Evolutionary conservation across 30 jellyfish, hydroid and myxozoan species (phyloP).

Genomic region (Hydractinia echinata): DNA sequence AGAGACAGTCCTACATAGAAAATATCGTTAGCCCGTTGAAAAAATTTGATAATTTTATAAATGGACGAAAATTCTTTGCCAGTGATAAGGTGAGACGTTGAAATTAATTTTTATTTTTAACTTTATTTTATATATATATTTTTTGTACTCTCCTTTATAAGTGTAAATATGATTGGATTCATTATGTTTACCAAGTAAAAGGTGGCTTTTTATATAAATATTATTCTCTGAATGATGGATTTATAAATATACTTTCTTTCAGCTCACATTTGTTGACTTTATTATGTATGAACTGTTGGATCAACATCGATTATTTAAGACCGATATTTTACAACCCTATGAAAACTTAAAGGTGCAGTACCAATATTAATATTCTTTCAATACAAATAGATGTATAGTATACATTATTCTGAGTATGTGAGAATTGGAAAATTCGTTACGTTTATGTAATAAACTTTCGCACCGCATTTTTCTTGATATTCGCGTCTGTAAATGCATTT

Average conservation of each 20-base stretch:
- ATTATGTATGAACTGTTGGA: constrained; percentile 26
- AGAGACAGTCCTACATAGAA: not conserved
- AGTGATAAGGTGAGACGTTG: not conserved
- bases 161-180: no score
- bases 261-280: constrained; percentile 31
- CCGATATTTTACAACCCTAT: not conserved
- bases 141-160: no score
- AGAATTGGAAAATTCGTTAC: not conserved
- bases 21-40: not conserved
- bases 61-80: constrained; percentile 6
- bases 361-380: not conserved
- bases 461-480: not conserved
- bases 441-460: not conserved
- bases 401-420: not conserved
- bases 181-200: no score
- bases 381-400: not conserved
- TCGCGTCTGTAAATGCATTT: not conserved
- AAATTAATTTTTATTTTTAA: no score
- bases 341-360: constrained; percentile 16
- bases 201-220: no score
- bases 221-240: no score
- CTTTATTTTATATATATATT: no score
- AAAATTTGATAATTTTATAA: not conserved
- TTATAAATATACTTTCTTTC: not conserved
- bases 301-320: constrained; percentile 21